Conservation (phyloP, 2,797 vertebrate species). For the Pygocentrus nattereri region DNA sequence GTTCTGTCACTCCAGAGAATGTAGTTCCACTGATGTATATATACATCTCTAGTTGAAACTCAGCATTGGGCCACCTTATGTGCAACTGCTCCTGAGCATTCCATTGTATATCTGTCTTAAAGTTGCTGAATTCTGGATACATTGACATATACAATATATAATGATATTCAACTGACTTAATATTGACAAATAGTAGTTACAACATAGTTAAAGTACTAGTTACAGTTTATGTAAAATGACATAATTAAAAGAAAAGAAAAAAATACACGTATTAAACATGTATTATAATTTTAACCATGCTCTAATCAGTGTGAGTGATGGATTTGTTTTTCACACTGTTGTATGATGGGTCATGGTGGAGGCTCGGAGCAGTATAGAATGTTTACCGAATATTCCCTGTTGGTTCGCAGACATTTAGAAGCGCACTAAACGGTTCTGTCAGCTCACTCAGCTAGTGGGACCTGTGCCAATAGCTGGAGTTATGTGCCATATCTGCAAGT, state of each 20-base stretch:
- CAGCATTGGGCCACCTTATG: no score
- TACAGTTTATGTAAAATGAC: no score
- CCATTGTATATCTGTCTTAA: no score
- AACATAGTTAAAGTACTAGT: no score
- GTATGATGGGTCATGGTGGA: slow-evolving; percentile 16
- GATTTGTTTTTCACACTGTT: slow-evolving; percentile 1
- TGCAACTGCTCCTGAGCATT: no score
- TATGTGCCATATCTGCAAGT: slow-evolving; percentile 50
- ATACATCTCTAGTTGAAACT: no score
- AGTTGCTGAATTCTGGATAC: no score
- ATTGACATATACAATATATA: no score
- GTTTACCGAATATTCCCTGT: slow-evolving; percentile 21
- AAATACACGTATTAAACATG: not conserved
- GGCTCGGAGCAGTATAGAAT: slow-evolving; percentile 8
- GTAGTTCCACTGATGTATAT: no score
- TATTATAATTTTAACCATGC: not conserved
- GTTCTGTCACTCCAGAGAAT: no score
- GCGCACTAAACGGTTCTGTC: slow-evolving; percentile 46
- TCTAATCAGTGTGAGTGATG: not conserved
- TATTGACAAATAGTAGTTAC: no score
- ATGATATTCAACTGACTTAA: no score
- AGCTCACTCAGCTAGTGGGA: slow-evolving; percentile 39
- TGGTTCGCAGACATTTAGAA: slow-evolving; percentile 43
- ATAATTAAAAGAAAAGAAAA: not conserved
- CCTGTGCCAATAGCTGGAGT: slow-evolving; percentile 53